Percentiles rank a stretch among this genome's conserved stretches.
phyloP scores from a whole-genome alignment of 2,113 vertebrate species.

The Cacatua alba region DNA sequence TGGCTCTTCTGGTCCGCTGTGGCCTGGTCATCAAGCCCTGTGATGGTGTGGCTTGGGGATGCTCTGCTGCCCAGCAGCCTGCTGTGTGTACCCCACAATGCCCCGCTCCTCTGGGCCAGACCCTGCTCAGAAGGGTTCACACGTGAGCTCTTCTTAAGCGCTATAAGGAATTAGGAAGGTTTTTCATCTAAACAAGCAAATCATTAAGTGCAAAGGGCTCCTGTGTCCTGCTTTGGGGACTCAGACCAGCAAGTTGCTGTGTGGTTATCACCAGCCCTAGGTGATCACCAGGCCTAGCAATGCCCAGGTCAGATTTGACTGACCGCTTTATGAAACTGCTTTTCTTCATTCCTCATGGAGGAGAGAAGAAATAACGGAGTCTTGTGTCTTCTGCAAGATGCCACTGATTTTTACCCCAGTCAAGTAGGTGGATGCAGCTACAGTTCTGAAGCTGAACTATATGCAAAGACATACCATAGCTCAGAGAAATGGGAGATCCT shows the following conservation, averaged over 20 bases:
- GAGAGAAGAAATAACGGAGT: not conserved
- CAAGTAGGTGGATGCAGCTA: not conserved
- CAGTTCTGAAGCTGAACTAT: not conserved
- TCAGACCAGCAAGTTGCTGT: not conserved
- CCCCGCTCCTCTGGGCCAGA: accelerated
- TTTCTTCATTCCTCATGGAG: not conserved
- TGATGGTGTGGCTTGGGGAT: not conserved
- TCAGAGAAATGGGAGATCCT: not conserved
- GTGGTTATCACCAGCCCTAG: not conserved
- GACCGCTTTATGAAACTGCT: not conserved
- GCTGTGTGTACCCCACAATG: not conserved
- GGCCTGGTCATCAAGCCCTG: not conserved
- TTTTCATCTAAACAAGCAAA: not conserved
- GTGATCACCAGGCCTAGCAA: not conserved
- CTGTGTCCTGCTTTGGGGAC: not conserved
- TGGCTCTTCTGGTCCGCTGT: not conserved
- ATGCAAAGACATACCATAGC: not conserved
- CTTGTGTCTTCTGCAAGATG: not conserved
- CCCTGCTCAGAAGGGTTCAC: not conserved
- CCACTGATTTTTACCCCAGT: not conserved
- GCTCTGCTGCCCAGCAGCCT: not conserved
- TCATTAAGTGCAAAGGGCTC: not conserved
- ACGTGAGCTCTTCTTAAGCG: accelerated
- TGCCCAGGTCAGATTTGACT: not conserved
- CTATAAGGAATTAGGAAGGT: not conserved